These are phyloP conservation scores for Xestia xanthographa DNA, from an alignment of 2,888 invertebrate genomes.

Conservation along the genomic window DNA sequence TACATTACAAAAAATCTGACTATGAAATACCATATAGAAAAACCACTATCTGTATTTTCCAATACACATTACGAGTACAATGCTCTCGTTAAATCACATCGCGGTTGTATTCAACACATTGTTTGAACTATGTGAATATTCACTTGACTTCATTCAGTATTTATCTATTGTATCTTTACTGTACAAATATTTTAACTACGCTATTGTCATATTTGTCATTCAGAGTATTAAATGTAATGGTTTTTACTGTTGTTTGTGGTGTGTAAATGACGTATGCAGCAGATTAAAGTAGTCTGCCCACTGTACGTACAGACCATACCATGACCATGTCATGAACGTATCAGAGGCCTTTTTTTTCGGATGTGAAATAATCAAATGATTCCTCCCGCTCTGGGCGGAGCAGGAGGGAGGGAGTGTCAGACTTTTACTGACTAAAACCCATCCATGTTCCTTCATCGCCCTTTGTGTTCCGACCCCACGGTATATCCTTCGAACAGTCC, in stretches of 20 bases:
- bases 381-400: too few relatives aligned
- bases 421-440: too few relatives aligned
- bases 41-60: slow-evolving; percentile 1
- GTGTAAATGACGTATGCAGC: too few relatives aligned
- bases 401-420: too few relatives aligned
- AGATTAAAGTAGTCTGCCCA: too few relatives aligned
- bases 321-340: too few relatives aligned
- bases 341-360: too few relatives aligned
- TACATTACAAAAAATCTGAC: neutral
- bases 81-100: neutral
- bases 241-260: neutral
- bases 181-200: slow-evolving; percentile 18
- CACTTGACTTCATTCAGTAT: neutral
- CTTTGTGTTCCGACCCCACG: too few relatives aligned
- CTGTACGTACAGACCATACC: too few relatives aligned
- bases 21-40: neutral
- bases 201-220: slow-evolving; percentile 14
- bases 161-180: neutral
- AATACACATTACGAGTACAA: neutral
- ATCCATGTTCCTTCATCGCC: too few relatives aligned
- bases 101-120: slow-evolving; percentile 1
- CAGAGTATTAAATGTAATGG: neutral
- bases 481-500: too few relatives aligned
- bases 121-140: slow-evolving; percentile 22
- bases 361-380: too few relatives aligned